Evolutionary conservation across 2,797 vertebrate species (phyloP), one percentile per base, ranked within the genome.

Genomic region (Pseudocheirus occidentalis): DNA sequence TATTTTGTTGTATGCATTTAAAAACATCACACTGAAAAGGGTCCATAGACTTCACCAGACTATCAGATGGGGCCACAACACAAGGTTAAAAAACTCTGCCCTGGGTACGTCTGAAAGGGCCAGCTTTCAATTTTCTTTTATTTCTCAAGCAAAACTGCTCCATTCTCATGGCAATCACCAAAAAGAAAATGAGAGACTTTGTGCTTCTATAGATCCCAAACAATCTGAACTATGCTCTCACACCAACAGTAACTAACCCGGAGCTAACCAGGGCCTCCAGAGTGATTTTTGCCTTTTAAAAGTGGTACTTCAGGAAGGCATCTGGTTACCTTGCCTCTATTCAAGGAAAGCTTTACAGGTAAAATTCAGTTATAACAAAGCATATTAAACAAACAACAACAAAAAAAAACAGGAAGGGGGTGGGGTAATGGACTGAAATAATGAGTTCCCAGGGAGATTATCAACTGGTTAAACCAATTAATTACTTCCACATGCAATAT

Each of bases 381-480:
- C 55, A 89, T 34, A 93, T 46, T 14, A 66, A 90, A 94, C 59
- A 40, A 96, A 91, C n/a, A n/a, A 55, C 55, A 55, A 16, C 14
- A 21, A 56, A 56, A 21, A 16, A 34, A 16, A 16, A 13, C 16
- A 40, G 62, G n/a, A 46, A 7, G 66, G 91, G 16, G 16, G 56
- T 46, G 14, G 87, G 29, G 94, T 90, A 46, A 94, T 27, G 28
- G 93, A 96, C 95, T 91, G 27, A 95, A 52, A 95, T 94, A 93
- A 59, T 52, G 14, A 66, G 31, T 91, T 53, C 92, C 50, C 92
- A 93, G 53, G 31, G 58, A 96, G 24, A 91, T 46, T 50, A 55
- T 62, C 91, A 66, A n/a, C 93, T 21, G 52, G 87, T 90, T 95
- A 89, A 92, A 93, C 94, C 46, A 94, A 93, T 91, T 12, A 92